A percentile compares a stretch with the other conserved stretches of the same genome.
These are phyloP conservation scores for Sardina pilchardus DNA, from an alignment of 2,113 vertebrate species.

Conservation along the genomic window DNA sequence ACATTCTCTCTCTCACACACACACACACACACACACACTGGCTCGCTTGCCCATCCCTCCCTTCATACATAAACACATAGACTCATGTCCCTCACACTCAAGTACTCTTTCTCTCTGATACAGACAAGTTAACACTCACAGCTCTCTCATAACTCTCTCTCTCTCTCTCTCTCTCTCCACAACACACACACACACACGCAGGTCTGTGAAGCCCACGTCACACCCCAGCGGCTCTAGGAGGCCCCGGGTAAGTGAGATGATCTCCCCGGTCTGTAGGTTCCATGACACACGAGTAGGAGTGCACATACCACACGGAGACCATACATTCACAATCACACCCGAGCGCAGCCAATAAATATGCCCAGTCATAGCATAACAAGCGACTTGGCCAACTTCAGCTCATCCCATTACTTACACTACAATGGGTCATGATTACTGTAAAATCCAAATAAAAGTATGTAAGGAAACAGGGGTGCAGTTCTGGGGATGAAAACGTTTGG, in stretches of 20 bases:
- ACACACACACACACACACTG: too few species aligned
- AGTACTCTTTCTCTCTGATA: too few species aligned
- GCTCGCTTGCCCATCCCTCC: too few species aligned
- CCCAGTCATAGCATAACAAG: background rate
- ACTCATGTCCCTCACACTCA: background rate
- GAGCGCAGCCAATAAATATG: background rate
- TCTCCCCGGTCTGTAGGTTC: background rate
- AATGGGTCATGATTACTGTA: background rate
- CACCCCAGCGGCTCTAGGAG: background rate
- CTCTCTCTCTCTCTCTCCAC: too few species aligned
- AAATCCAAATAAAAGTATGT: background rate
- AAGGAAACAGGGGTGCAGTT: background rate
- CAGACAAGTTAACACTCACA: too few species aligned
- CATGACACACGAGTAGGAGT: background rate
- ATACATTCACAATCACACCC: background rate
- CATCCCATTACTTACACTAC: background rate
- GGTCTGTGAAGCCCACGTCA: background rate
- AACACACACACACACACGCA: background rate
- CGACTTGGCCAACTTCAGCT: background rate
- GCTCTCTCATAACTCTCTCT: too few species aligned
- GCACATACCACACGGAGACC: background rate
- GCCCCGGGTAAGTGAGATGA: background rate
- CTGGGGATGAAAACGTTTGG: background rate
- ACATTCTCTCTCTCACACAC: background rate
- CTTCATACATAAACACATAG: too few species aligned